Percentiles rank a stretch among this genome's conserved stretches.
Evolutionary conservation across 2,888 invertebrate genomes (phyloP).

Genomic region (Plusia festucae): DNA sequence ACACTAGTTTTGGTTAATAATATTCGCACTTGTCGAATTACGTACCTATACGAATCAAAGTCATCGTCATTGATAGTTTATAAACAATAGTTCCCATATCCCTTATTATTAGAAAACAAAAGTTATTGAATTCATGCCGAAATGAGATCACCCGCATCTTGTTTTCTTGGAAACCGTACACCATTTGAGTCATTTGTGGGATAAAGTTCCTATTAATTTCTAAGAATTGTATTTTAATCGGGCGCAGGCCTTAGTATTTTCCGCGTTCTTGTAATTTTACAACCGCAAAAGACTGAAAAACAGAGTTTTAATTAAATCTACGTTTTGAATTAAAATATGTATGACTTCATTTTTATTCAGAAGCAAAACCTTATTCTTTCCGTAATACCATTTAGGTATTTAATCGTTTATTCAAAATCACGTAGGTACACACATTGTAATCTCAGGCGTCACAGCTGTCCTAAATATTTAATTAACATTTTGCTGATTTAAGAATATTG

Average conservation of each 20-base stretch:
- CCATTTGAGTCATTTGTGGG: slow-evolving; percentile 67
- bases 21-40: not conserved
- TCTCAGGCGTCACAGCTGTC: slow-evolving; percentile 16
- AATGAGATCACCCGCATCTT: slow-evolving; percentile 80
- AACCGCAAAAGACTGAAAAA: too few species aligned
- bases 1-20: too few species aligned
- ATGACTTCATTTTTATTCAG: slow-evolving; percentile 3
- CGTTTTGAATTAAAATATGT: slow-evolving; percentile 6
- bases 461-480: slow-evolving; percentile 23
- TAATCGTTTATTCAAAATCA: slow-evolving; percentile 29
- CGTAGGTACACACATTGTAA: slow-evolving; percentile 14
- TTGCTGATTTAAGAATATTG: slow-evolving; percentile 32
- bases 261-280: slow-evolving; percentile 18
- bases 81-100: slow-evolving; percentile 28
- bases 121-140: slow-evolving; percentile 55
- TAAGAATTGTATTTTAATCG: slow-evolving; percentile 33
- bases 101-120: slow-evolving; percentile 35
- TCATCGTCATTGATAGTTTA: slow-evolving; percentile 15
- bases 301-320: slow-evolving; percentile 24
- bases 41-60: slow-evolving; percentile 3
- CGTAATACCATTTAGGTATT: not conserved
- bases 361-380: not conserved
- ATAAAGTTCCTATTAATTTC: slow-evolving; percentile 36
- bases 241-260: slow-evolving; percentile 14
- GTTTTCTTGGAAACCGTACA: slow-evolving; percentile 68